A percentile compares a stretch with the other conserved stretches of the same genome.
Evolutionary conservation across 2,113 vertebrate species (phyloP).

Genomic region (Cyanoliseus patagonus): DNA sequence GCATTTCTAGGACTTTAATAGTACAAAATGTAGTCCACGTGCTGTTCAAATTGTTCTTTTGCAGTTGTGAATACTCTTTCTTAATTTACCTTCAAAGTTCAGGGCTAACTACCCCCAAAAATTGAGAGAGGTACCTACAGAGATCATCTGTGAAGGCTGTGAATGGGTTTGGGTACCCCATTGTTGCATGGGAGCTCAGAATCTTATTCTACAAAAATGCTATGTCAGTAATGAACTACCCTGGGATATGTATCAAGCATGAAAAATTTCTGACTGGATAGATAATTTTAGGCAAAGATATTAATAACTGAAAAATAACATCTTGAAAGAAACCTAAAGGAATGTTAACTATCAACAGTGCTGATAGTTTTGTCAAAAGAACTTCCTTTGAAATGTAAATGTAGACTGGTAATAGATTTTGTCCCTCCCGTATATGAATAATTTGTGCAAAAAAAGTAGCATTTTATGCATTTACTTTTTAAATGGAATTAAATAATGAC

Average conservation of each 20-base stretch:
- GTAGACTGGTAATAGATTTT: not conserved
- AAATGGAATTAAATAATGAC: not conserved
- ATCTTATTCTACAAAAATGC: not conserved
- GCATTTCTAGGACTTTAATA: not conserved
- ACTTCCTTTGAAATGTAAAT: not conserved
- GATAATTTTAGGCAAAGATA: not conserved
- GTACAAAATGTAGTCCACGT: not conserved
- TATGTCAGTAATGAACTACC: not conserved
- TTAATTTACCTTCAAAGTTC: not conserved
- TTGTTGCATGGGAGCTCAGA: fast-evolving
- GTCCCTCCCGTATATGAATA: not conserved
- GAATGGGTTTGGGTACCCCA: not conserved
- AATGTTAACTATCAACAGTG: not conserved
- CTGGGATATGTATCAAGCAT: not conserved
- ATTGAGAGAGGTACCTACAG: not conserved
- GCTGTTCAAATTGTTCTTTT: not conserved
- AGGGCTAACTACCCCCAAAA: not conserved
- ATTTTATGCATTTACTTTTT: not conserved
- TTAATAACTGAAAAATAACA: not conserved
- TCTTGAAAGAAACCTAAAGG: not conserved
- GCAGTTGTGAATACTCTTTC: not conserved
- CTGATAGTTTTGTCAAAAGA: not conserved
- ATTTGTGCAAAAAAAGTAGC: not conserved
- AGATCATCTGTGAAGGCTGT: not conserved
- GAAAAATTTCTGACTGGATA: not conserved